Evolutionary conservation across 2,797 vertebrate genomes (phyloP).

Genomic region (Jordanella pulchra): DNA sequence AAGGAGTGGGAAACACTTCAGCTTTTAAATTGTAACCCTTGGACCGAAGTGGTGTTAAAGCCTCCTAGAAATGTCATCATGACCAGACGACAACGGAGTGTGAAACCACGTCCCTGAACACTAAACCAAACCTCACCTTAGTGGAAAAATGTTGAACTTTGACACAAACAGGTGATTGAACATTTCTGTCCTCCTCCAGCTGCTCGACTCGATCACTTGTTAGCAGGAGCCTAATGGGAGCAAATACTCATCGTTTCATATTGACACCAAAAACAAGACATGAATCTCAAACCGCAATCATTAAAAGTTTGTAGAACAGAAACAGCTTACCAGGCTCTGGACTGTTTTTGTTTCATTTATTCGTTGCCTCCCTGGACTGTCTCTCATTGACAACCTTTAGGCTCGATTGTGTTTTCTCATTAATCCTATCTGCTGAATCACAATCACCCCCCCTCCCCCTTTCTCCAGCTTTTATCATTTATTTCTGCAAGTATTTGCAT

Average conservation of each 20-base stretch:
- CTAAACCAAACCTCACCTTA: not conserved
- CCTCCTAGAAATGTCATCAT: too few species aligned
- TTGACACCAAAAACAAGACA: conserved; percentile 38
- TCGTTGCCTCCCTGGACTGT: conserved; percentile 1
- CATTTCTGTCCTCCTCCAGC: conserved; percentile 17
- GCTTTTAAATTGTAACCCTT: too few species aligned
- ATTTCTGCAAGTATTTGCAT: conserved; percentile 41
- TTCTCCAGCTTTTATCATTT: conserved; percentile 26
- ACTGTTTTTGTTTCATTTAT: conserved; percentile 15
- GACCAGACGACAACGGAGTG: too few species aligned
- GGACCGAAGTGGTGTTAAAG: too few species aligned
- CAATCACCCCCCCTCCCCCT: not conserved
- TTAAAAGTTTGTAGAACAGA: conserved; percentile 25
- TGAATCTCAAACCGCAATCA: conserved; percentile 37
- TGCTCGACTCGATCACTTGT: conserved; percentile 53
- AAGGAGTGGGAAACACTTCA: too few species aligned
- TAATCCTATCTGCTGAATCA: conserved; percentile 32
- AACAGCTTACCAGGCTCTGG: not conserved
- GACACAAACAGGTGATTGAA: conserved; percentile 43
- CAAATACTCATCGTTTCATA: conserved; percentile 53
- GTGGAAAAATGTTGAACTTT: conserved; percentile 43
- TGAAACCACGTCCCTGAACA: not conserved
- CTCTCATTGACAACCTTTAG: conserved; percentile 24
- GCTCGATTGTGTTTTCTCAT: conserved; percentile 17
- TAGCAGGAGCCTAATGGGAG: conserved; percentile 58